Percentiles rank a stretch among this genome's conserved stretches.
These are phyloP conservation scores for Pseudomyrmex sp. DNA, from an alignment of 1,140 invertebrate species.

Conservation along the genomic window DNA sequence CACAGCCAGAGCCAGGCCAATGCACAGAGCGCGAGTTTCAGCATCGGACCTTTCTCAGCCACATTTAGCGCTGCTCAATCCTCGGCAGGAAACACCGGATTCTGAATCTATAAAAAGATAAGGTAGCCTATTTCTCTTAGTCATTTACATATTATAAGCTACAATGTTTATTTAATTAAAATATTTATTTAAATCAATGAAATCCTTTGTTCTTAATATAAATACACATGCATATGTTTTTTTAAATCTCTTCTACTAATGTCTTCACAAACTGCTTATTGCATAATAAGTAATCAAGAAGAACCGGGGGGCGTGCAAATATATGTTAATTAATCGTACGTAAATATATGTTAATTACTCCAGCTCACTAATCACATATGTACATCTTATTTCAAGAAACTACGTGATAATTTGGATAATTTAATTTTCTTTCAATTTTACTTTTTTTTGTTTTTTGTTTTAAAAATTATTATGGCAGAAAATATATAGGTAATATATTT, in stretches of 20 bases:
- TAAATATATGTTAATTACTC: neutral
- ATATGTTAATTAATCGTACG: too few relatives aligned
- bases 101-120: conserved; percentile 24
- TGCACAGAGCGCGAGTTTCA: conserved; percentile 76
- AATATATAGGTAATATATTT: neutral
- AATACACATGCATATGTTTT: neutral
- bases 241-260: neutral
- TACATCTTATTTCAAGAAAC: neutral
- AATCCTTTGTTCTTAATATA: neutral
- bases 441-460: neutral
- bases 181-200: neutral
- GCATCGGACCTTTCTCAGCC: conserved; percentile 74
- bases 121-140: neutral
- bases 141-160: neutral
- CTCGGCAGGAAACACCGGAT: conserved; percentile 5
- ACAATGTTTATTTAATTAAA: neutral
- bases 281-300: neutral
- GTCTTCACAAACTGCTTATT: neutral
- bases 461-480: neutral
- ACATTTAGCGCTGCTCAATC: conserved; percentile 74
- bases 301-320: too few relatives aligned
- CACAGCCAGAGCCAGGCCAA: conserved; percentile 69
- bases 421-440: neutral
- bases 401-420: neutral
- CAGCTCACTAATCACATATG: neutral